A percentile compares a stretch with the other conserved stretches of the same genome.
Conservation (phyloP, 2,113 vertebrate species). For the Phyllostomus hastatus region DNA sequence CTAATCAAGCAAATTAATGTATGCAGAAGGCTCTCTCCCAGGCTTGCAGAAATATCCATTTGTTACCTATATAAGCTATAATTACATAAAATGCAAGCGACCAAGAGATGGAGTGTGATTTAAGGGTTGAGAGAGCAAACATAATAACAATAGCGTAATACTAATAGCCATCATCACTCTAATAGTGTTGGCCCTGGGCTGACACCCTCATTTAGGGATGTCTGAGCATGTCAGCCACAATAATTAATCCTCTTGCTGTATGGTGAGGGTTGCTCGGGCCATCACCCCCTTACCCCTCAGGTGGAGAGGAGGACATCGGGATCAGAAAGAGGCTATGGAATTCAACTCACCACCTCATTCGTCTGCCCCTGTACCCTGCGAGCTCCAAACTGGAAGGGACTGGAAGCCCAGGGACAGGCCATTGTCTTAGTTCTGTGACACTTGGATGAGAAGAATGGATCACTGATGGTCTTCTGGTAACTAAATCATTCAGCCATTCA, state of each 20-base stretch:
- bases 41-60: slow-evolving; percentile 65
- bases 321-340: not conserved
- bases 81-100: slow-evolving; percentile 72
- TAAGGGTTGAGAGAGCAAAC: slow-evolving; percentile 75
- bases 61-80: slow-evolving; percentile 77
- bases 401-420: no score
- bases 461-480: not conserved
- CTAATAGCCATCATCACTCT: slow-evolving; percentile 70
- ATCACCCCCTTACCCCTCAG: not conserved
- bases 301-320: not conserved
- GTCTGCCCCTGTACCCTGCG: not conserved
- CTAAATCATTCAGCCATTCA: not conserved
- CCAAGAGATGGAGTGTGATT: slow-evolving; percentile 68
- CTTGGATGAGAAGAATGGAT: not conserved
- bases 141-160: slow-evolving; percentile 66
- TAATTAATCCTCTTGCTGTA: slow-evolving; percentile 42
- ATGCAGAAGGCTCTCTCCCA: slow-evolving; percentile 67
- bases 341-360: not conserved
- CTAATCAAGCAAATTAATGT: slow-evolving; percentile 76
- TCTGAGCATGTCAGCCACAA: slow-evolving; percentile 20
- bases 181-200: slow-evolving; percentile 61
- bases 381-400: not conserved
- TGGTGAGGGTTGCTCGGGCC: not conserved
- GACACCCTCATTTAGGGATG: slow-evolving; percentile 32
- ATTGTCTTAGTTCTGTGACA: not conserved